Evolutionary conservation across 2,888 invertebrate species (phyloP).

Genomic region (Drosophila ezoana): DNA sequence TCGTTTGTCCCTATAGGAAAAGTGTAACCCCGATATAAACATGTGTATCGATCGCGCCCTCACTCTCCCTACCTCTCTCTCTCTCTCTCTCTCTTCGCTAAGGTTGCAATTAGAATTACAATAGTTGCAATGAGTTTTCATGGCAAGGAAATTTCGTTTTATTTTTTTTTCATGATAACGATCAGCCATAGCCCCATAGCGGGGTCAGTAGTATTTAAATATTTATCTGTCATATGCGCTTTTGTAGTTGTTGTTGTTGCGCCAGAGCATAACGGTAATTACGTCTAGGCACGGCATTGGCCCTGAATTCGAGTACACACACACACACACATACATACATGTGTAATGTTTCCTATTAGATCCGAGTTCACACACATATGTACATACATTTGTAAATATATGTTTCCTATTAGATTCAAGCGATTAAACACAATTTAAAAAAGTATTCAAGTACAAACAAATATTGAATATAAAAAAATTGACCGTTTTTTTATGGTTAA

Average conservation of each 20-base stretch:
- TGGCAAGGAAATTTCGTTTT: conserved; percentile 66
- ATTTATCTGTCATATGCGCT: conserved; percentile 69
- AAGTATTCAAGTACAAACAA: background rate
- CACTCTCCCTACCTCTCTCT: too few species aligned
- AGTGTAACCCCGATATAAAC: conserved; percentile 8
- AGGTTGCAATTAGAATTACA: conserved; percentile 65
- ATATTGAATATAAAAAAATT: too few species aligned
- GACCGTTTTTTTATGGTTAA: too few species aligned
- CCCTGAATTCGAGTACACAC: conserved; percentile 57
- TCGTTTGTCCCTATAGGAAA: conserved; percentile 34
- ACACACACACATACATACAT: conserved; percentile 23
- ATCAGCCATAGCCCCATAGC: conserved; percentile 29
- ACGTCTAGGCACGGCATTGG: conserved; percentile 77
- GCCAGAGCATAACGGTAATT: conserved; percentile 77
- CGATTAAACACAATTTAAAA: conserved; percentile 4
- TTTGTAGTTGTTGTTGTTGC: conserved; percentile 41
- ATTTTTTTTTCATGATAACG: conserved; percentile 63
- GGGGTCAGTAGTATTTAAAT: conserved; percentile 59
- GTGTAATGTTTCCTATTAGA: conserved; percentile 23
- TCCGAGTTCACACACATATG: background rate
- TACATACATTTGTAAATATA: conserved; percentile 14
- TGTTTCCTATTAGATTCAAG: conserved; percentile 20
- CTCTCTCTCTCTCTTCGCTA: background rate
- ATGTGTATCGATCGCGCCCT: too few species aligned
- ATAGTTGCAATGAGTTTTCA: conserved; percentile 58